Evolutionary conservation across 2,888 invertebrate species (phyloP).

Genomic region (Sminthurinus aureus): DNA sequence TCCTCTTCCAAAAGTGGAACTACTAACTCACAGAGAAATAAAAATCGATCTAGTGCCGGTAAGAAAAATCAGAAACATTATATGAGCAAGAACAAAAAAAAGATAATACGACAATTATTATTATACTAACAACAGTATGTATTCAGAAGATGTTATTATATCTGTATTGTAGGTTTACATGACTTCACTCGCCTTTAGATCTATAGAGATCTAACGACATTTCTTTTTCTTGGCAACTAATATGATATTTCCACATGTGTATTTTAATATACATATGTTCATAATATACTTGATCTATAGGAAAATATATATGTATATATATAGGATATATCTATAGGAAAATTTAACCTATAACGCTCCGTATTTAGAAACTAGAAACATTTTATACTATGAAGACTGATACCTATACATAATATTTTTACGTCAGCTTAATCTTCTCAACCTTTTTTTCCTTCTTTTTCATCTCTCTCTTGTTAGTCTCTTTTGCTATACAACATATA

Average conservation of each 20-base stretch:
- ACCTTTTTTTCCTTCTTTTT: too few species aligned
- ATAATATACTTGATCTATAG: not conserved
- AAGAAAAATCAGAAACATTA: conserved; percentile 40
- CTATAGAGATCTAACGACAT: not conserved
- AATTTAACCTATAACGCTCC: too few species aligned
- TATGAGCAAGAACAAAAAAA: too few species aligned
- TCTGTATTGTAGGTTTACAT: conserved; percentile 2
- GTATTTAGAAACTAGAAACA: not conserved
- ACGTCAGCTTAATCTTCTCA: too few species aligned
- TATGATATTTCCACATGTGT: not conserved
- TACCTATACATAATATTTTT: too few species aligned
- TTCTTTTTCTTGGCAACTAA: not conserved
- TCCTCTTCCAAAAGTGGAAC: conserved; percentile 55
- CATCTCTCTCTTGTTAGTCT: too few species aligned
- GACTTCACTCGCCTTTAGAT: not conserved
- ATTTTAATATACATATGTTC: not conserved
- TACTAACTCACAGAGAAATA: conserved; percentile 57
- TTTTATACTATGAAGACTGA: not conserved
- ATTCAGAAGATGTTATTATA: too few species aligned
- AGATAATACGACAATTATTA: too few species aligned
- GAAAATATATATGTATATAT: too few species aligned
- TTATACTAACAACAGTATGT: too few species aligned
- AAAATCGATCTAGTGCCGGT: conserved; percentile 60
- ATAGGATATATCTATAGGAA: too few species aligned
- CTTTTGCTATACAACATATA: too few species aligned